Percentiles rank a stretch among this genome's conserved stretches.
Conservation (phyloP, 2,797 vertebrate species). For the Xenops minutus region DNA sequence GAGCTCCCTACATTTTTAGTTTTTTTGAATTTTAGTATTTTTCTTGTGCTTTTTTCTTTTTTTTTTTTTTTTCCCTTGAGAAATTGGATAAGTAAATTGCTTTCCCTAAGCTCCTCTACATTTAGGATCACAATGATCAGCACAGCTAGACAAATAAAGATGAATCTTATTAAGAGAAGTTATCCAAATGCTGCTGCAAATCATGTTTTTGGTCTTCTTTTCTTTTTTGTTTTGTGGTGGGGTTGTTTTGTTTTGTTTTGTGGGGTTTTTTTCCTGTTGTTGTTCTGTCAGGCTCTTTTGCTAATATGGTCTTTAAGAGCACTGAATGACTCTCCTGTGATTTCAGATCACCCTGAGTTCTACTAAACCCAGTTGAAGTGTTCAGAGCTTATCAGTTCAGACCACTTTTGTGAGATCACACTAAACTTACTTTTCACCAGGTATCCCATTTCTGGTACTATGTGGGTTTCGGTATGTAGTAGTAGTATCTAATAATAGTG, state of each 20-base stretch:
- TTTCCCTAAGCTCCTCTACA: background rate
- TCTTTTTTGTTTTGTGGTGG: too few relatives aligned
- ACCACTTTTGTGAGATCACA: background rate
- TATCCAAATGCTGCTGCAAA: background rate
- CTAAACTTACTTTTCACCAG: background rate
- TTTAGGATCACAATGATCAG: slow-evolving; percentile 16
- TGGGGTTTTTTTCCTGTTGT: background rate
- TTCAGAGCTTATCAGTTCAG: background rate
- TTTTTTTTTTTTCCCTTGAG: rapidly evolving
- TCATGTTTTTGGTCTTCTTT: background rate
- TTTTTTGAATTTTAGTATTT: slow-evolving; percentile 17
- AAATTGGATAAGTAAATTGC: slow-evolving; percentile 12
- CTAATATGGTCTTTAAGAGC: background rate
- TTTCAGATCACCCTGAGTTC: background rate
- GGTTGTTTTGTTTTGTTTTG: too few relatives aligned
- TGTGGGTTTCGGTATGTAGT: background rate
- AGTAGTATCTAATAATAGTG: background rate
- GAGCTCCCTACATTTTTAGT: background rate
- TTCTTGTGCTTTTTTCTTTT: background rate
- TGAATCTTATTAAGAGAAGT: background rate
- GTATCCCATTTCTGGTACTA: background rate
- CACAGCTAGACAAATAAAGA: background rate
- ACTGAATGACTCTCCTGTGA: background rate
- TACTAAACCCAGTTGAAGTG: background rate
- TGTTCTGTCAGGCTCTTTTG: background rate